These are phyloP conservation scores for Rotaria socialis DNA, from an alignment of 2,888 invertebrate species.

Conservation along the genomic window DNA sequence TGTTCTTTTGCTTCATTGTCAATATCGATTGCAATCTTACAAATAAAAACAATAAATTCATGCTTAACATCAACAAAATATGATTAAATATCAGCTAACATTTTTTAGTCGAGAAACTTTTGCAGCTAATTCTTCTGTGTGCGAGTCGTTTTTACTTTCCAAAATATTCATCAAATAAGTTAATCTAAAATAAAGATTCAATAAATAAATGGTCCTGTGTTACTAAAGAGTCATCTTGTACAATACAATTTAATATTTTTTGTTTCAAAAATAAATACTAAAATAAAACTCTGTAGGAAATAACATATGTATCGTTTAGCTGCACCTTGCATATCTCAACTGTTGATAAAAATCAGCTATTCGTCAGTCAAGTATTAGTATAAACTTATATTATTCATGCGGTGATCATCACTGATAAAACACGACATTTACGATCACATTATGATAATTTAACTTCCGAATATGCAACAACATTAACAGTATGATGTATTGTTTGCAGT, in stretches of 20 bases:
- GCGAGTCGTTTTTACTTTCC: background rate
- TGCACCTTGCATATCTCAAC: constrained; percentile 46
- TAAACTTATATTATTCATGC: background rate
- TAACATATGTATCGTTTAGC: no score
- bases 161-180: background rate
- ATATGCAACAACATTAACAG: background rate
- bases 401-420: background rate
- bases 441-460: background rate
- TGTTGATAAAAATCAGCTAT: constrained; percentile 43
- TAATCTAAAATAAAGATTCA: no score
- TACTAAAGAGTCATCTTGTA: no score
- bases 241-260: no score
- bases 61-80: background rate
- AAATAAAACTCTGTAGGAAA: no score
- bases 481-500: background rate
- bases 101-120: background rate
- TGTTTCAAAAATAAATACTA: no score
- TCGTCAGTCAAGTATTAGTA: background rate
- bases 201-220: no score
- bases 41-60: background rate
- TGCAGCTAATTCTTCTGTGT: background rate
- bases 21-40: constrained; percentile 2
- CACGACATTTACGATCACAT: background rate
- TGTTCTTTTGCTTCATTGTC: constrained; percentile 11
- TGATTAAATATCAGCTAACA: background rate